A percentile compares a stretch with the other conserved stretches of the same genome.
Conservation (phyloP, 2,888 invertebrate genomes). For the Trissolcus brochymenae region DNA sequence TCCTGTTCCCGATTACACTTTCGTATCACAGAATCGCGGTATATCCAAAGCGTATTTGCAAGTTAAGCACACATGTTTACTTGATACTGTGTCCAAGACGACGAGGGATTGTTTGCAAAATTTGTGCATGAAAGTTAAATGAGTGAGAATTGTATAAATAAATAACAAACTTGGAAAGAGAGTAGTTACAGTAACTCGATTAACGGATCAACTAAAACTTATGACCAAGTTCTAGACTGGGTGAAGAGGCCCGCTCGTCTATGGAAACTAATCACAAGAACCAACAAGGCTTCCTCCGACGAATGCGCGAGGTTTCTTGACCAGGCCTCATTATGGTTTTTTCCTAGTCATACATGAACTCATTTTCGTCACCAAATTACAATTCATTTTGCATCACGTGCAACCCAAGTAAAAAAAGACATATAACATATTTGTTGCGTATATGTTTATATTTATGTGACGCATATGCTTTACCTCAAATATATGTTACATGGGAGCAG, state of each 20-base stretch:
- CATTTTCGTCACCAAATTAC: background rate
- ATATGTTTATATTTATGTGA: too few relatives aligned
- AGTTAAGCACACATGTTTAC: background rate
- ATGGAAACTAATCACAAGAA: conserved; percentile 55
- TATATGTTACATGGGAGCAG: too few relatives aligned
- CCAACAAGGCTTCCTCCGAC: conserved; percentile 43
- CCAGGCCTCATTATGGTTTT: conserved; percentile 50
- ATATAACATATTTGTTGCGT: too few relatives aligned
- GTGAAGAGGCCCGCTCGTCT: conserved; percentile 18
- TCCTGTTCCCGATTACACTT: conserved; percentile 22
- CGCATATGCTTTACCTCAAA: too few relatives aligned
- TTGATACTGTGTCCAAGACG: background rate
- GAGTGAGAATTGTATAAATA: background rate
- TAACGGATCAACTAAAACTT: conserved; percentile 45
- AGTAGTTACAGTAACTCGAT: conserved; percentile 25
- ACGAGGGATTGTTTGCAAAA: background rate
- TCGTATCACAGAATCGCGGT: conserved; percentile 11
- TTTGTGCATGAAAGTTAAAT: too few relatives aligned
- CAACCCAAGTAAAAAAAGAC: background rate
- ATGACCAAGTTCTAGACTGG: conserved; percentile 42
- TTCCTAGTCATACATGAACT: conserved; percentile 42
- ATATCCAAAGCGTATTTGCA: background rate
- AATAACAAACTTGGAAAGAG: background rate
- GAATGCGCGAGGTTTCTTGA: conserved; percentile 51
- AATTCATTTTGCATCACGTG: background rate